Conservation (phyloP, 2,113 vertebrate genomes). For the Paramisgurnus dabryanus region DNA sequence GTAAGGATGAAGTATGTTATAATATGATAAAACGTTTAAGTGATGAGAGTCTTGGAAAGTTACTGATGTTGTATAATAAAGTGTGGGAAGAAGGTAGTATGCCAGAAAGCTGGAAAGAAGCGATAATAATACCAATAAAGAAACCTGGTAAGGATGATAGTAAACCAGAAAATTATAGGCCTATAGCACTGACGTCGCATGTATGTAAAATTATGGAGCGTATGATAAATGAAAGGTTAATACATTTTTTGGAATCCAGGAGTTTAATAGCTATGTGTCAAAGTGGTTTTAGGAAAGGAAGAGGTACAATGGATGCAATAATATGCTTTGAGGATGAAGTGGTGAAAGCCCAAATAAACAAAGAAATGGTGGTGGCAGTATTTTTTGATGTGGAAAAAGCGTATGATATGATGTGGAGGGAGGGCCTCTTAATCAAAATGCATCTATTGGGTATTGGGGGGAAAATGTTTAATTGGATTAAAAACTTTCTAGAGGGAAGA, state of each 20-base stretch:
- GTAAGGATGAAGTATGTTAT: too few relatives aligned
- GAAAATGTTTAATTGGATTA: background rate
- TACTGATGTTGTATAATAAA: too few relatives aligned
- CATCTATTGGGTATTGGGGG: background rate
- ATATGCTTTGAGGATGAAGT: background rate
- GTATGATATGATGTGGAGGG: background rate
- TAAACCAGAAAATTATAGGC: background rate
- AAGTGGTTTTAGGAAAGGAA: background rate
- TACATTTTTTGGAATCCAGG: background rate
- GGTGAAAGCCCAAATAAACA: background rate
- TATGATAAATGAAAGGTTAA: background rate
- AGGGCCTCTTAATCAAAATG: background rate
- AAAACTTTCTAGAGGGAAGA: background rate
- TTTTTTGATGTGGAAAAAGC: background rate
- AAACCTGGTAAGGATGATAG: slow-evolving; percentile 33
- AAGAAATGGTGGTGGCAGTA: background rate
- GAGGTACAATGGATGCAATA: background rate
- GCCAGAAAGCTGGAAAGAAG: too few relatives aligned
- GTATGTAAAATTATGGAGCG: background rate
- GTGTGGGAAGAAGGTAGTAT: too few relatives aligned
- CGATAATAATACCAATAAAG: too few relatives aligned
- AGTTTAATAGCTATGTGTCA: background rate
- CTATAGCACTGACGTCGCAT: background rate
- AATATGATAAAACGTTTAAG: too few relatives aligned
- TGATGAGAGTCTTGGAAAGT: too few relatives aligned